Conservation (phyloP, 1,140 invertebrate species). For the Drosophila guanche region DNA sequence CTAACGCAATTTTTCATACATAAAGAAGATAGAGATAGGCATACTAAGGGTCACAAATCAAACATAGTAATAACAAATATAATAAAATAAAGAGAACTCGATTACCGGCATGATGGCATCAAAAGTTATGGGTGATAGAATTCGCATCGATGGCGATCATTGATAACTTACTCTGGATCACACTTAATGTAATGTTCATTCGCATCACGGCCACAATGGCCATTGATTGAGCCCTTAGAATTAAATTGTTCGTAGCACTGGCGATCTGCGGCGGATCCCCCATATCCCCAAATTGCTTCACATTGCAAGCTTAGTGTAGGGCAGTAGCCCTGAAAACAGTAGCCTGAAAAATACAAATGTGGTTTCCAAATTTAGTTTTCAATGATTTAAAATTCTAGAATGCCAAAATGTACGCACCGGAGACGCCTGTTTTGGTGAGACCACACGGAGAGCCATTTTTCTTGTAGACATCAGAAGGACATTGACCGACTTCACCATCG, state of each 20-base stretch:
- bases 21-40: too few relatives aligned
- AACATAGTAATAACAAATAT: too few relatives aligned
- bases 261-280: slow-evolving; percentile 89
- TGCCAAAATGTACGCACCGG: slow-evolving; percentile 48
- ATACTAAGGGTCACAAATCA: too few relatives aligned
- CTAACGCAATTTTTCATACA: too few relatives aligned
- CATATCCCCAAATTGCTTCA: slow-evolving; percentile 95
- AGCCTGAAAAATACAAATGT: slow-evolving; percentile 85
- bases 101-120: too few relatives aligned
- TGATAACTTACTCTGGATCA: slow-evolving; percentile 89
- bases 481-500: slow-evolving; percentile 92
- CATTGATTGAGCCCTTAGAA: slow-evolving; percentile 95
- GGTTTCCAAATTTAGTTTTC: neutral
- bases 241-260: slow-evolving; percentile 97
- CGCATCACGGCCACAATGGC: slow-evolving; percentile 94
- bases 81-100: too few relatives aligned
- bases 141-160: slow-evolving; percentile 46
- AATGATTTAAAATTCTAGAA: too few relatives aligned
- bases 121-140: too few relatives aligned
- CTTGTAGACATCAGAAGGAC: slow-evolving; percentile 93
- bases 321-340: slow-evolving; percentile 96
- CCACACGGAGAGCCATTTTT: slow-evolving; percentile 95
- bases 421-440: slow-evolving; percentile 82
- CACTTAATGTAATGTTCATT: slow-evolving; percentile 93
- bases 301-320: slow-evolving; percentile 94